Percentiles rank a stretch among this genome's conserved stretches.
phyloP scores from a whole-genome alignment of 2,888 invertebrate species.

The Magallana nippona region DNA sequence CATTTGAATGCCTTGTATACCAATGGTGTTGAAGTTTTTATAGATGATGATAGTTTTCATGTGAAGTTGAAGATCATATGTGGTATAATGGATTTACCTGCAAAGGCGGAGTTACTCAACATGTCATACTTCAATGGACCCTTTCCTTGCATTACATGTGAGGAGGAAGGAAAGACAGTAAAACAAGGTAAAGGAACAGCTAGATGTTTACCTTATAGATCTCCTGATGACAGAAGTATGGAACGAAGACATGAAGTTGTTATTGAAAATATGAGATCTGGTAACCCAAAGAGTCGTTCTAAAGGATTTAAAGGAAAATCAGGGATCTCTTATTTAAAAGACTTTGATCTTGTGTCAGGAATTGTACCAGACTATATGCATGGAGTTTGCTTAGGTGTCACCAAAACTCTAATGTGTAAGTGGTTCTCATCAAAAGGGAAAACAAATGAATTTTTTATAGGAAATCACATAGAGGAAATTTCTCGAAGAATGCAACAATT shows the following conservation, averaged over 20 bases:
- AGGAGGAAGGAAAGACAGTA: slow-evolving; percentile 54
- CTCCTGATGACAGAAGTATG: neutral
- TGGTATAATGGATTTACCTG: slow-evolving; percentile 53
- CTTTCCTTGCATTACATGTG: slow-evolving; percentile 57
- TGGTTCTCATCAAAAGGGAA: slow-evolving; percentile 51
- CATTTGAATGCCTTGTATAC: neutral
- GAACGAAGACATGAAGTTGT: neutral
- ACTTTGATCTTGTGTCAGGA: slow-evolving; percentile 48
- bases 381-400: slow-evolving; percentile 48
- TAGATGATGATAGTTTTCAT: slow-evolving; percentile 34
- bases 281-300: slow-evolving; percentile 48
- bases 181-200: slow-evolving; percentile 15
- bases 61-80: slow-evolving; percentile 48
- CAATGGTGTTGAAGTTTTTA: slow-evolving; percentile 50
- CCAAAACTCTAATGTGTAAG: slow-evolving; percentile 45
- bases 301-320: slow-evolving; percentile 52
- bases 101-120: slow-evolving; percentile 58
- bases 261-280: slow-evolving; percentile 5
- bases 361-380: slow-evolving; percentile 50
- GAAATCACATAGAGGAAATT: slow-evolving; percentile 50
- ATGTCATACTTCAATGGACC: slow-evolving; percentile 59
- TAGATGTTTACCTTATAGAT: slow-evolving; percentile 30
- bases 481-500: slow-evolving; percentile 45
- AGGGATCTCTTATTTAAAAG: slow-evolving; percentile 45
- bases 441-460: slow-evolving; percentile 46